Evolutionary conservation across 35 echinoderm and acorn worm species (phyloP), one percentile per base, ranked within the genome.

Genomic region (Holothuria glaberrima): DNA sequence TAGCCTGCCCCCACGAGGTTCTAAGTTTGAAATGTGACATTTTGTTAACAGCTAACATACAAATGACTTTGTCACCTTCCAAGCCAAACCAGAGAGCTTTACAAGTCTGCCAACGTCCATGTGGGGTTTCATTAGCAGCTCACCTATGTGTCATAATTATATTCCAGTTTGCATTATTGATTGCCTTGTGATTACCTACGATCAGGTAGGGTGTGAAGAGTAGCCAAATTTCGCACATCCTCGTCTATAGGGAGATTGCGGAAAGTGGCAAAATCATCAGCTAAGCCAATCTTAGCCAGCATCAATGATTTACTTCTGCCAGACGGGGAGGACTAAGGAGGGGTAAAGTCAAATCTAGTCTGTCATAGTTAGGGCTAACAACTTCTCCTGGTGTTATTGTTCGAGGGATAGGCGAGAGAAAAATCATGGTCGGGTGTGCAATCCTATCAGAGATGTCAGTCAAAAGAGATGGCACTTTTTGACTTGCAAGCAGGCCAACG

Each of bases 1-100:
- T 52, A 87, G 85, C 65, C 61, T 67, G 61, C 60, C 85, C 85
- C 85, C 65, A 71, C 65, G 85, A 71, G 85, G 85, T 87, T 87
- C 85, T 34, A 87, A 67, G 58, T 87, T 70, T 87, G 85, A 71
- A 71, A 67, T 87, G 66, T 87, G 85, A 87, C 85, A 87, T 87
- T 87, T 87, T 87, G 85, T 87, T 87, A 87, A 87, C 85, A 87
- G 85, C 85, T 71, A 87, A 71, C 85, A 87, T 87, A 87, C 85
- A 87, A 87, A 87, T 87, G 85, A 87, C 85, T 87, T 87, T 87
- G 61, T 33, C 85, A 87, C 85, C 85, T 87, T 71, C 85, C 85
- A 31, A 71, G 20, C 36, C 66, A 67, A 87, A 87, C 66, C 30
- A 59, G 60, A 59, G 60, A 87, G 85, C 61, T 50, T 87, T 71